Evolutionary conservation across 2,113 vertebrate species (phyloP).

Genomic region (Channa argus): DNA sequence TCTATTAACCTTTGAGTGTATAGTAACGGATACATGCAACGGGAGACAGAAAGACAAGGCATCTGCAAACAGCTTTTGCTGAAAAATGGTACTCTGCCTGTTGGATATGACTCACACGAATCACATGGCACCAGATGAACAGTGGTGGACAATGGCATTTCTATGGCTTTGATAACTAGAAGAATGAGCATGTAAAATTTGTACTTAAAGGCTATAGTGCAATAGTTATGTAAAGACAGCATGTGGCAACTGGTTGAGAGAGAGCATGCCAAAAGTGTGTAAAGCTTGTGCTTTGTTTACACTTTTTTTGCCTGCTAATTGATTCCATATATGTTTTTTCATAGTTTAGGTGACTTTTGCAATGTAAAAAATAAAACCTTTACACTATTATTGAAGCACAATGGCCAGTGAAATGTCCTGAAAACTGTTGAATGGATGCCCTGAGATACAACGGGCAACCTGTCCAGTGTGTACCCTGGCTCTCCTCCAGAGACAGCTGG

Average conservation of each 20-base stretch:
- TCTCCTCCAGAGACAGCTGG: too few relatives aligned
- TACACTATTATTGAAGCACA: background rate
- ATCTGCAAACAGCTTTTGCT: background rate
- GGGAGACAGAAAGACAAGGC: background rate
- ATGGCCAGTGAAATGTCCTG: background rate
- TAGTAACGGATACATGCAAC: background rate
- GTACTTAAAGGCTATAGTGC: slow-evolving; percentile 3
- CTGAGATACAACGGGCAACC: too few relatives aligned
- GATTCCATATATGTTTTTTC: too few relatives aligned
- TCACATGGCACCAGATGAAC: slow-evolving; percentile 19
- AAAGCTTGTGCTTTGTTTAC: too few relatives aligned
- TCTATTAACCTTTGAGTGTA: slow-evolving; percentile 65
- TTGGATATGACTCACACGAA: slow-evolving; percentile 27
- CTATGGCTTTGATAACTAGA: slow-evolving; percentile 12
- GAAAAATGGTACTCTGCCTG: background rate
- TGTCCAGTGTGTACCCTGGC: too few relatives aligned
- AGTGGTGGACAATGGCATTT: background rate
- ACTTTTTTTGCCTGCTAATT: too few relatives aligned
- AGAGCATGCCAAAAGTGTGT: too few relatives aligned
- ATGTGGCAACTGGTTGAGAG: too few relatives aligned
- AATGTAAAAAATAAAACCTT: too few relatives aligned
- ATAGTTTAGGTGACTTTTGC: too few relatives aligned
- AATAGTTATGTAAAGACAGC: background rate
- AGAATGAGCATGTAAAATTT: background rate
- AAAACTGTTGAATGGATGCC: background rate